Percentiles rank a stretch among this genome's conserved stretches.
These are phyloP conservation scores for Chaetura pelagica DNA, from an alignment of 2,113 vertebrate species.

Conservation along the genomic window DNA sequence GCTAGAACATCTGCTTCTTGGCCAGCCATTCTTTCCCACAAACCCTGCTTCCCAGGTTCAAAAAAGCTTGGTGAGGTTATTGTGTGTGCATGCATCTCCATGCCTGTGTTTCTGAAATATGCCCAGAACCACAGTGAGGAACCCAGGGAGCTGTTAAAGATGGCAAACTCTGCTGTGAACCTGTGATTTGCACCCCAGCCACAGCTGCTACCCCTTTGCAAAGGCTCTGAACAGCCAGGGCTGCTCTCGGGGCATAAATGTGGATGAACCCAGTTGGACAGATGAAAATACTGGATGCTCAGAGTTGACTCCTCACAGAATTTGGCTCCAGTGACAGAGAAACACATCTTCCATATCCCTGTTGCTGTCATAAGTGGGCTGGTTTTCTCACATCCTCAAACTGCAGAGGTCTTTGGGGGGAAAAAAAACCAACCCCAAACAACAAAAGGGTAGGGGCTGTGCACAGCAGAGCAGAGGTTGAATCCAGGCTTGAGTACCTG, in stretches of 20 bases:
- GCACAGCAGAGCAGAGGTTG: background rate
- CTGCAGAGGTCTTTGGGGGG: background rate
- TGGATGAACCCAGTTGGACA: fast-evolving
- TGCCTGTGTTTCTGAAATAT: background rate
- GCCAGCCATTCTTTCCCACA: conserved; percentile 11
- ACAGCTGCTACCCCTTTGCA: too few relatives aligned
- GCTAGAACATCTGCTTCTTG: conserved; percentile 40
- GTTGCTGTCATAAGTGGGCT: background rate
- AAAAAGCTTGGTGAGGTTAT: background rate
- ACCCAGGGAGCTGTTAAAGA: background rate
- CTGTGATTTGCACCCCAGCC: fast-evolving
- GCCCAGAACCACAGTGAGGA: background rate
- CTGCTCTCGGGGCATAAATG: fast-evolving
- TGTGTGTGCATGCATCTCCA: fast-evolving
- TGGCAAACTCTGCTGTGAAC: fast-evolving
- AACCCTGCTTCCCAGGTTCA: background rate
- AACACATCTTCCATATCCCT: fast-evolving
- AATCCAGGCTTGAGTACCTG: background rate
- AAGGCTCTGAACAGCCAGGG: background rate
- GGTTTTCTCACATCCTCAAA: background rate
- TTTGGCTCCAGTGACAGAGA: background rate
- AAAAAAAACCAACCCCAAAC: too few relatives aligned
- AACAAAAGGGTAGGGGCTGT: too few relatives aligned
- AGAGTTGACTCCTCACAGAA: background rate
- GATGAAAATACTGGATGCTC: fast-evolving